These are phyloP conservation scores for Heterotis niloticus DNA, from an alignment of 2,113 vertebrate species.

Conservation along the genomic window DNA sequence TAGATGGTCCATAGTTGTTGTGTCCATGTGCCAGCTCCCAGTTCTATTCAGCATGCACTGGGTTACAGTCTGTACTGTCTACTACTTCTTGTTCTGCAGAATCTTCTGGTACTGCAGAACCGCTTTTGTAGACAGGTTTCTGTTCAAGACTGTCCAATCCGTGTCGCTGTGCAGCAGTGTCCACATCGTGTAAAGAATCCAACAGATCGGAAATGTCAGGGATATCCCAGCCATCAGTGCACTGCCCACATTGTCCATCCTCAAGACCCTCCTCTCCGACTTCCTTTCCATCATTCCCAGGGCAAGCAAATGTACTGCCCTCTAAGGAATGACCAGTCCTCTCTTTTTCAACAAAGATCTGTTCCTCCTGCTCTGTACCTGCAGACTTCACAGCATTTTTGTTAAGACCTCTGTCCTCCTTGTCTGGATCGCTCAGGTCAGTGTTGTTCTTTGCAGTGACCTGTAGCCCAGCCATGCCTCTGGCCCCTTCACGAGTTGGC, in stretches of 20 bases:
- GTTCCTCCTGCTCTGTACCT: accelerated
- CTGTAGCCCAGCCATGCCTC: slow-evolving; percentile 40
- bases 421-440: background rate
- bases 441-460: background rate
- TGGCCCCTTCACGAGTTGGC: slow-evolving; percentile 73
- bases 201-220: slow-evolving; percentile 68
- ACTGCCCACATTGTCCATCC: background rate
- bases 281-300: background rate
- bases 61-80: slow-evolving; percentile 35
- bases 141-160: slow-evolving; percentile 2
- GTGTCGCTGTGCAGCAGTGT: slow-evolving; percentile 4
- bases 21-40: slow-evolving; percentile 53
- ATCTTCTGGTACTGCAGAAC: slow-evolving; percentile 7
- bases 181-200: slow-evolving; percentile 51
- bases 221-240: slow-evolving; percentile 59
- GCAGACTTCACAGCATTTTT: background rate
- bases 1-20: slow-evolving; percentile 32
- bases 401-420: slow-evolving; percentile 9
- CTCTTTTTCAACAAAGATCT: background rate
- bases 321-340: slow-evolving; percentile 17
- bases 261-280: background rate
- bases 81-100: background rate
- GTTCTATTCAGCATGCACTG: slow-evolving; percentile 53
- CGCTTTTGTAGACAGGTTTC: background rate
- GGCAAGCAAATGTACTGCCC: background rate